Percentiles rank a stretch among this genome's conserved stretches.
Evolutionary conservation across 2,113 vertebrate genomes (phyloP).

Genomic region (Datnioides undecimradiatus): DNA sequence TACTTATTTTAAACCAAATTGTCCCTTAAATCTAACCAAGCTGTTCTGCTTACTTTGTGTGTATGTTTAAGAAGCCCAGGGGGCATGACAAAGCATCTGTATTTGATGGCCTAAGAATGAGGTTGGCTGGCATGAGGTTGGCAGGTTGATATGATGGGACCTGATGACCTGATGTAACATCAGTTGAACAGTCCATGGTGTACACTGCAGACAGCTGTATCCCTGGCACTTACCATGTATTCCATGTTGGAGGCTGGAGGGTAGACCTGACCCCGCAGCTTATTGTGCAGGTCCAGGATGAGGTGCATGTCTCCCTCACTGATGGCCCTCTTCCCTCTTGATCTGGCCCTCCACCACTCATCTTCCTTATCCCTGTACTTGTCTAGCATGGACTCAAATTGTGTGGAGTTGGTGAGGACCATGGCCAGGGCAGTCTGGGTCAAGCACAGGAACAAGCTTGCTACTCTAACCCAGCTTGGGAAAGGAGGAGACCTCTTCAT

Average conservation of each 20-base stretch:
- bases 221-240: constrained; percentile 91
- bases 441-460: constrained; percentile 85
- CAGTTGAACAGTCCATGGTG: no score
- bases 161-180: no score
- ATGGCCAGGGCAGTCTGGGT: constrained; percentile 83
- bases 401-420: constrained; percentile 90
- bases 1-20: no score
- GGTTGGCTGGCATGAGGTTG: no score
- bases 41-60: no score
- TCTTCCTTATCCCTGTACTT: constrained; percentile 92
- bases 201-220: neutral
- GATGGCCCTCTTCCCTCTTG: constrained; percentile 95
- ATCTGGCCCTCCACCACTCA: constrained; percentile 91
- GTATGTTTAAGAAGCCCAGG: no score
- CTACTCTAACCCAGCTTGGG: constrained; percentile 82
- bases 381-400: constrained; percentile 91
- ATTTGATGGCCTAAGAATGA: no score
- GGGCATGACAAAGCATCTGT: no score
- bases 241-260: constrained; percentile 99
- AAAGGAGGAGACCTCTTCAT: constrained; percentile 85
- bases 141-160: no score
- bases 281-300: constrained; percentile 98
- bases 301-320: constrained; percentile 95
- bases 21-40: no score
- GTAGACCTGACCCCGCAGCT: constrained; percentile 94